These are phyloP conservation scores for Micromesistius poutassou DNA, from an alignment of 2,797 vertebrate genomes.

Conservation along the genomic window DNA sequence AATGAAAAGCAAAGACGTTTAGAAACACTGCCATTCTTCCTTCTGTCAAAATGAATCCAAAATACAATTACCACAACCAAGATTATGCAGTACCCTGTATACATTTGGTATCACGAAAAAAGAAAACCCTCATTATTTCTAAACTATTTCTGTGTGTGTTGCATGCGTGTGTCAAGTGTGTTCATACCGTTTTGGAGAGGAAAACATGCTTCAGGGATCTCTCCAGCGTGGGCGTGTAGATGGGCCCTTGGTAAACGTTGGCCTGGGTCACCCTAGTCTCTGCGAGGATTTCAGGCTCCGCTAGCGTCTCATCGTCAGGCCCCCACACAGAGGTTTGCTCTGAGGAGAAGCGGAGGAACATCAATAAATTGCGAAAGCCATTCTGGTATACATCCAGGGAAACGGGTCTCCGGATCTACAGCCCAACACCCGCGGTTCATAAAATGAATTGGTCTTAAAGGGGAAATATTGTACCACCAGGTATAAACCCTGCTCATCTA, in stretches of 20 bases:
- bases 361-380: background rate
- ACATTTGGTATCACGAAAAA: background rate
- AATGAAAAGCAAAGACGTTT: background rate
- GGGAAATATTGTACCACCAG: too few relatives aligned
- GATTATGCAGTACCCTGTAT: background rate
- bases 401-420: background rate
- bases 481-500: too few relatives aligned
- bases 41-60: background rate
- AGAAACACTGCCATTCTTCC: background rate
- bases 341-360: slow-evolving; percentile 11
- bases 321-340: slow-evolving; percentile 69
- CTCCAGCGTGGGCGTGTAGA: slow-evolving; percentile 24
- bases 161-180: background rate
- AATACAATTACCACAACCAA: background rate
- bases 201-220: slow-evolving; percentile 59
- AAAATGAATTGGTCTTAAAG: background rate
- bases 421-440: background rate
- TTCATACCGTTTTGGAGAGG: slow-evolving; percentile 69
- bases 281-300: slow-evolving; percentile 29
- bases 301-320: slow-evolving; percentile 25
- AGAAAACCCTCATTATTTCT: background rate
- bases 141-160: background rate
- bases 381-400: background rate
- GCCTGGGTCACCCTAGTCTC: slow-evolving; percentile 1
- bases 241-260: slow-evolving; percentile 9